Evolutionary conservation across 2,113 vertebrate genomes (phyloP).

Genomic region (Poecilia latipinna): DNA sequence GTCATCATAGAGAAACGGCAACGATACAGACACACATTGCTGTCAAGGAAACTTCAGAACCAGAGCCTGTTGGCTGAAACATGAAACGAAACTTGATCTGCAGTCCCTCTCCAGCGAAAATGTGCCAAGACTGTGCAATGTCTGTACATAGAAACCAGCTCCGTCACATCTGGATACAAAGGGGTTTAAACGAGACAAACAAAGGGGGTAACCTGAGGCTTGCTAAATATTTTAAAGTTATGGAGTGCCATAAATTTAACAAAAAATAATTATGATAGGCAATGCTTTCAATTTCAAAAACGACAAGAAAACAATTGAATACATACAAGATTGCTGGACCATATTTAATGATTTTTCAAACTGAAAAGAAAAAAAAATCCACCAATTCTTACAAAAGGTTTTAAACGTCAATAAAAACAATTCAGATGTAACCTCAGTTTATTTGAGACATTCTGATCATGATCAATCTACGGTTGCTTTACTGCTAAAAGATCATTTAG

Average conservation of each 20-base stretch:
- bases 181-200: neutral
- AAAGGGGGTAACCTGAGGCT: conserved; percentile 29
- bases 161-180: neutral
- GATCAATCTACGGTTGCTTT: too few relatives aligned
- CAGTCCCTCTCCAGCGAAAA: neutral
- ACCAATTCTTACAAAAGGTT: neutral
- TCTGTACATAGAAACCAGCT: conserved; percentile 7
- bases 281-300: too few relatives aligned
- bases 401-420: neutral
- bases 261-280: neutral
- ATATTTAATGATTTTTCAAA: neutral
- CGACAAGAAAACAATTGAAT: too few relatives aligned
- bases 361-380: too few relatives aligned
- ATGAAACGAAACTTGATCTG: conserved; percentile 44
- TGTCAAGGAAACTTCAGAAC: conserved; percentile 41
- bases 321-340: too few relatives aligned
- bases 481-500: too few relatives aligned
- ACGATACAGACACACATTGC: neutral
- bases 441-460: too few relatives aligned
- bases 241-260: neutral
- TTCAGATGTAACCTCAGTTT: too few relatives aligned
- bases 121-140: neutral
- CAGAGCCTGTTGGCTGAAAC: conserved; percentile 37
- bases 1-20: neutral
- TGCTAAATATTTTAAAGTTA: conserved; percentile 41